phyloP scores from a whole-genome alignment of 2,113 vertebrate genomes.

The Ameiurus melas region DNA sequence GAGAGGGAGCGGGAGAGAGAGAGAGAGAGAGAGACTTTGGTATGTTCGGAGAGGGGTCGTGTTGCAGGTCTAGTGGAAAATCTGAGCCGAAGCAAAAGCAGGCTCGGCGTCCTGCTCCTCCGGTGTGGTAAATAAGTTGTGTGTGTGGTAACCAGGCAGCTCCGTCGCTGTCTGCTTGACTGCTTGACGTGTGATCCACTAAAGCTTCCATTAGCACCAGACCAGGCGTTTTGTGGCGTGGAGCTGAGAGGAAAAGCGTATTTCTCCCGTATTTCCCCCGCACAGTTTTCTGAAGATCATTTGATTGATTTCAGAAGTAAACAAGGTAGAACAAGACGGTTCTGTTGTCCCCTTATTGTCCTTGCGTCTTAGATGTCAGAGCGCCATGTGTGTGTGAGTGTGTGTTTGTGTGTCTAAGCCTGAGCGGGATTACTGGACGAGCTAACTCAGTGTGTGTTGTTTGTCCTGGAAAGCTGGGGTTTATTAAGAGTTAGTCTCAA shows the following conservation, averaged over 20 bases:
- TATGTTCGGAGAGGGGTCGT: slow-evolving; percentile 12
- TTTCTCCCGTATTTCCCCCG: background rate
- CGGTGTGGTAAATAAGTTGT: slow-evolving; percentile 35
- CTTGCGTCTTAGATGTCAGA: background rate
- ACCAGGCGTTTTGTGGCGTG: no score
- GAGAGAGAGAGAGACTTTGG: background rate
- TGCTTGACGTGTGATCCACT: slow-evolving; percentile 2
- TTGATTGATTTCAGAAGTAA: slow-evolving; percentile 19
- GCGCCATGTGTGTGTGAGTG: background rate
- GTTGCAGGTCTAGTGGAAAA: slow-evolving; percentile 47
- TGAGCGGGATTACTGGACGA: slow-evolving; percentile 40
- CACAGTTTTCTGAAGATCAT: background rate
- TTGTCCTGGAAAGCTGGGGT: slow-evolving; percentile 64
- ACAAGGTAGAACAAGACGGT: background rate
- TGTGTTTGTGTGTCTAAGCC: slow-evolving; percentile 17
- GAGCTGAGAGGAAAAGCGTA: background rate
- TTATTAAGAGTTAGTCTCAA: slow-evolving; percentile 82
- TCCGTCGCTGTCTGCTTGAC: slow-evolving; percentile 10
- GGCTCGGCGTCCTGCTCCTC: slow-evolving; percentile 18
- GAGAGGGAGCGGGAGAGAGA: background rate
- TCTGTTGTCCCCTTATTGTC: background rate
- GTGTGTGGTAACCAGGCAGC: background rate
- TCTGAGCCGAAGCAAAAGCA: slow-evolving; percentile 31
- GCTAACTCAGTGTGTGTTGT: slow-evolving; percentile 31
- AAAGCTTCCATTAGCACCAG: slow-evolving; percentile 23